Percentiles rank a stretch among this genome's conserved stretches.
These are phyloP conservation scores for Lymantria dispar DNA, from an alignment of 2,888 invertebrate genomes.

Conservation along the genomic window DNA sequence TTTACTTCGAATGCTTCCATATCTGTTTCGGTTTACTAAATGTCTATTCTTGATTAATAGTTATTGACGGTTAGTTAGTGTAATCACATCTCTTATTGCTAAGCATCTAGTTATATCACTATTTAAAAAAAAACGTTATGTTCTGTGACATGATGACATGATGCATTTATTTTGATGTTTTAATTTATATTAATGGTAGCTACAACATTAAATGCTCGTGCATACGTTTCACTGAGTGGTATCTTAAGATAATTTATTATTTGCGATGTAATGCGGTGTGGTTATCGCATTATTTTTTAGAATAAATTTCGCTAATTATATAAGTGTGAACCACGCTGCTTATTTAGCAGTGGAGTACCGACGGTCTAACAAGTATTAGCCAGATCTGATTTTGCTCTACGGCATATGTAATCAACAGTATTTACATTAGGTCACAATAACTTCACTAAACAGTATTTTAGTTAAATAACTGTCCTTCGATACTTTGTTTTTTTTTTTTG, in stretches of 20 bases:
- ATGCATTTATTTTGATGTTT: conserved; percentile 80
- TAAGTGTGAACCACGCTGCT: conserved; percentile 52
- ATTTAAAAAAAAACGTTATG: conserved; percentile 61
- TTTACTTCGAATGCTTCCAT: conserved; percentile 62
- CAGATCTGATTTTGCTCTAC: conserved; percentile 68
- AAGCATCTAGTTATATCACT: conserved; percentile 73
- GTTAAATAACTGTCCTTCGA: conserved; percentile 58
- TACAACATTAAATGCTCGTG: conserved; percentile 75
- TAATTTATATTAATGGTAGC: conserved; percentile 80
- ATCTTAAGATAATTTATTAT: conserved; percentile 75
- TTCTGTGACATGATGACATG: conserved; percentile 78
- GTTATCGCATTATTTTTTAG: conserved; percentile 58
- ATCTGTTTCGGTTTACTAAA: conserved; percentile 59
- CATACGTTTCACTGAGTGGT: conserved; percentile 69
- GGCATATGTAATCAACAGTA: conserved; percentile 63
- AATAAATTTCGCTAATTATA: conserved; percentile 57
- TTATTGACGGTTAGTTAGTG: conserved; percentile 72
- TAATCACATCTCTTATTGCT: conserved; percentile 74
- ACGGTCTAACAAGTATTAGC: conserved; percentile 58
- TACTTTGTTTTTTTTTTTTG: conserved; percentile 65
- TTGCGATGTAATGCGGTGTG: conserved; percentile 54
- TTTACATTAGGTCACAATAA: conserved; percentile 68
- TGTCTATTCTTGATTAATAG: conserved; percentile 54
- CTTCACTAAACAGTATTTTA: conserved; percentile 73
- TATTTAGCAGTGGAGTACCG: conserved; percentile 26